phyloP scores from a whole-genome alignment of 1,140 invertebrate genomes.

The Leptoteleia sp. region DNA sequence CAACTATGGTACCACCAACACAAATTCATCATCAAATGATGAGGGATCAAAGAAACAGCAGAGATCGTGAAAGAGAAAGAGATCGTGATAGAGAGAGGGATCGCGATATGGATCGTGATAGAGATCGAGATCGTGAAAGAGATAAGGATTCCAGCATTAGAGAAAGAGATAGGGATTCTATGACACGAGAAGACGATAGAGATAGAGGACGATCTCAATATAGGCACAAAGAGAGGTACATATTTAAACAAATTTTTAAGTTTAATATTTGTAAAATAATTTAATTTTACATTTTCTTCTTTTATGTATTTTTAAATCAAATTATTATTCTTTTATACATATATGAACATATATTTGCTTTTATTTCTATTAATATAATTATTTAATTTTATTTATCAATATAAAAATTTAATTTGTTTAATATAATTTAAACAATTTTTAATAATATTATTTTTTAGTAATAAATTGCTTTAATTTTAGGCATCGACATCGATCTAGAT shows the following conservation, averaged over 20 bases:
- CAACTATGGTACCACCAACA: slow-evolving; percentile 77
- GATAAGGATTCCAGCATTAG: slow-evolving; percentile 77
- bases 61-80: slow-evolving; percentile 74
- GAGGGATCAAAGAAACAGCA: slow-evolving; percentile 78
- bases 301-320: too few relatives aligned
- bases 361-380: too few relatives aligned
- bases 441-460: too few relatives aligned
- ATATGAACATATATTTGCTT: too few relatives aligned
- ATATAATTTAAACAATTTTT: too few relatives aligned
- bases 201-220: slow-evolving; percentile 78
- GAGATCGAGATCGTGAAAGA: slow-evolving; percentile 77
- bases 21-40: slow-evolving; percentile 75
- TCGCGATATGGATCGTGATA: slow-evolving; percentile 74
- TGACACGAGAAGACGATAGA: slow-evolving; percentile 77
- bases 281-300: too few relatives aligned
- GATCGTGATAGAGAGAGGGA: slow-evolving; percentile 78
- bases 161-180: slow-evolving; percentile 78
- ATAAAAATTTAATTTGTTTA: too few relatives aligned
- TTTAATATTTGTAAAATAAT: too few relatives aligned
- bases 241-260: too few relatives aligned
- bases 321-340: too few relatives aligned
- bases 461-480: slow-evolving; percentile 56
- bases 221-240: slow-evolving; percentile 78
- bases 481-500: slow-evolving; percentile 83
- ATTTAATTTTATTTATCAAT: too few relatives aligned